Evolutionary conservation across 2,888 invertebrate species (phyloP).

Genomic region (Pachycephus smyrnensis): DNA sequence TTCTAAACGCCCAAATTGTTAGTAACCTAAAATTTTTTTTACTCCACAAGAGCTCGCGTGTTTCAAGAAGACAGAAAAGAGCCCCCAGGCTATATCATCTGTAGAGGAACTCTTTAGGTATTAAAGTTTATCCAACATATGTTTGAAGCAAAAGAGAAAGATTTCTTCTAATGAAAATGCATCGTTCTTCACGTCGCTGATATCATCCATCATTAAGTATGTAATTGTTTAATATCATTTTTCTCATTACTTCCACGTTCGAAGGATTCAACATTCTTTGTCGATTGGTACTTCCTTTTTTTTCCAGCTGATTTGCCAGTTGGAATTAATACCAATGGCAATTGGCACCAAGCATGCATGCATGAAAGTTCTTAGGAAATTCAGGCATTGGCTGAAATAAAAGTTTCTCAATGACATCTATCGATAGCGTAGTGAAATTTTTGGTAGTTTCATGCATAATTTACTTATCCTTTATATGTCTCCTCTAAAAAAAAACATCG

Average conservation of each 20-base stretch:
- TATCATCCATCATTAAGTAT: neutral
- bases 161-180: neutral
- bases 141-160: neutral
- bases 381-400: no score
- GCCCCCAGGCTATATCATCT: neutral
- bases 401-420: neutral
- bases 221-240: neutral
- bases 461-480: slow-evolving; percentile 34
- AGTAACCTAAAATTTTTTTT: neutral
- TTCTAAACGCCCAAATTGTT: neutral
- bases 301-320: neutral
- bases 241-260: neutral
- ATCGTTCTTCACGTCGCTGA: neutral
- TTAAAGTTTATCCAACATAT: neutral
- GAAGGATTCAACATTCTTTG: neutral
- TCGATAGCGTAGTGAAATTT: neutral
- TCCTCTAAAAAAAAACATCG: neutral
- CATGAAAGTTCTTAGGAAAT: neutral
- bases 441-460: slow-evolving; percentile 21
- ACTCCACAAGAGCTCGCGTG: neutral
- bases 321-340: neutral
- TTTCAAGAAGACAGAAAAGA: no score
- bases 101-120: neutral
- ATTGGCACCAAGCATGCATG: neutral
- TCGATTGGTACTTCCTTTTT: neutral